phyloP scores from a whole-genome alignment of 1,140 invertebrate species.

The Scaptodrosophila lebanonensis region DNA sequence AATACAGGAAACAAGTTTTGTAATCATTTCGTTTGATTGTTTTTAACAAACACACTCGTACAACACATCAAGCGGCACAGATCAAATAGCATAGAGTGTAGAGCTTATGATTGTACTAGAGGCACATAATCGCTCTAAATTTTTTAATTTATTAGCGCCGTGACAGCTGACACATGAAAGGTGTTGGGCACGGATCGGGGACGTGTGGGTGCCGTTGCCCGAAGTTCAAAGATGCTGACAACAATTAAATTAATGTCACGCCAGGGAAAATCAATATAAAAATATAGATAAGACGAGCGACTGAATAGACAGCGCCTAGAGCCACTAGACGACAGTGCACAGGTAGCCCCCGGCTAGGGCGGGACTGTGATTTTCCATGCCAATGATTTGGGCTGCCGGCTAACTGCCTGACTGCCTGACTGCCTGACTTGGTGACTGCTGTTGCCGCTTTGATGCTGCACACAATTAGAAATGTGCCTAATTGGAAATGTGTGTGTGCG shows the following conservation, averaged over 20 bases:
- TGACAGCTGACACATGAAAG: conserved; percentile 44
- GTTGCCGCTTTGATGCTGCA: conserved; percentile 24
- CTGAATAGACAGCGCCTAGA: conserved; percentile 14
- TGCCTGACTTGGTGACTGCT: conserved; percentile 22
- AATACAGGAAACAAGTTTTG: conserved; percentile 56
- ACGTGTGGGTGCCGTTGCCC: conserved; percentile 1
- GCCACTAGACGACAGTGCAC: conserved; percentile 2
- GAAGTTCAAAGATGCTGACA: conserved; percentile 71
- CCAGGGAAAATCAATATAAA: conserved; percentile 56
- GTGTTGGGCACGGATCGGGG: neutral
- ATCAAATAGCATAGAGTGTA: too few species aligned
- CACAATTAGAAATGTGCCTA: conserved; percentile 50
- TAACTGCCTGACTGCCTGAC: conserved; percentile 26
- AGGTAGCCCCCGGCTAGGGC: neutral
- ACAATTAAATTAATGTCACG: conserved; percentile 74
- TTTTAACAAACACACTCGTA: conserved; percentile 3
- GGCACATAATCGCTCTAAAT: conserved; percentile 64
- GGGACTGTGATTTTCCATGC: conserved; percentile 60
- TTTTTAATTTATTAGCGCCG: conserved; percentile 61
- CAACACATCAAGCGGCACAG: conserved; percentile 37
- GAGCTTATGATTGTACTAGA: conserved; percentile 38
- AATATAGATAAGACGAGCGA: conserved; percentile 9
- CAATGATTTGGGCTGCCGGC: conserved; percentile 41
- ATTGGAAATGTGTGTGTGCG: too few species aligned
- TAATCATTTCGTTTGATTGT: conserved; percentile 8